Conservation (phyloP, 1,140 invertebrate genomes). For the Leguminivora glycinivorella region DNA sequence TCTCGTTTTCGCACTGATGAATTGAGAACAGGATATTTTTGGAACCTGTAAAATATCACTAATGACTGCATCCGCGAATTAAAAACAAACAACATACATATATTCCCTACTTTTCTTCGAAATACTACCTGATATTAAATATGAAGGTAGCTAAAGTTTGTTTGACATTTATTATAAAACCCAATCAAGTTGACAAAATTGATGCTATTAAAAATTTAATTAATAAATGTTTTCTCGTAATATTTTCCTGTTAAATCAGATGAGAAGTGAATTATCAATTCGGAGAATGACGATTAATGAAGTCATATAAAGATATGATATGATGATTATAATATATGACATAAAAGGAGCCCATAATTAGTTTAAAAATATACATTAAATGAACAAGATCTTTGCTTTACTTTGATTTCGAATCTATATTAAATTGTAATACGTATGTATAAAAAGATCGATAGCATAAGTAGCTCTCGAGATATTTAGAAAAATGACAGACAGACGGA, state of each 20-base stretch:
- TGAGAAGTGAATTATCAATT: neutral
- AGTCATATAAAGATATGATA: neutral
- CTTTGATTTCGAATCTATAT: slow-evolving; percentile 33
- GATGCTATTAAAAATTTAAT: neutral
- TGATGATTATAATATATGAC: neutral
- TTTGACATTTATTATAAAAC: slow-evolving; percentile 3
- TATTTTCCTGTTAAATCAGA: slow-evolving; percentile 2
- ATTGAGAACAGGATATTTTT: slow-evolving; percentile 47
- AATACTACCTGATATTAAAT: neutral
- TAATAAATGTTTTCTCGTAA: neutral
- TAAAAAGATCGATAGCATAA: slow-evolving; percentile 43
- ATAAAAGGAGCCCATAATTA: too few species aligned
- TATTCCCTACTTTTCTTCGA: neutral
- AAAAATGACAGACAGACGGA: too few species aligned
- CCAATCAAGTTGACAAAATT: neutral
- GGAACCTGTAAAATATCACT: neutral
- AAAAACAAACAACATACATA: neutral
- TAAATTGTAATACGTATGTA: slow-evolving; percentile 45
- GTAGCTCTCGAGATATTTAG: too few species aligned
- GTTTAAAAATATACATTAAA: too few species aligned
- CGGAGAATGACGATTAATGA: neutral
- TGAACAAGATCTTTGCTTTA: too few species aligned
- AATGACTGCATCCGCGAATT: neutral
- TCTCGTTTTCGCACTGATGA: slow-evolving; percentile 63
- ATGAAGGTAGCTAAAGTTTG: neutral